These are phyloP conservation scores for Myocastor coypus DNA, from an alignment of 2,113 vertebrate species.

Conservation along the genomic window DNA sequence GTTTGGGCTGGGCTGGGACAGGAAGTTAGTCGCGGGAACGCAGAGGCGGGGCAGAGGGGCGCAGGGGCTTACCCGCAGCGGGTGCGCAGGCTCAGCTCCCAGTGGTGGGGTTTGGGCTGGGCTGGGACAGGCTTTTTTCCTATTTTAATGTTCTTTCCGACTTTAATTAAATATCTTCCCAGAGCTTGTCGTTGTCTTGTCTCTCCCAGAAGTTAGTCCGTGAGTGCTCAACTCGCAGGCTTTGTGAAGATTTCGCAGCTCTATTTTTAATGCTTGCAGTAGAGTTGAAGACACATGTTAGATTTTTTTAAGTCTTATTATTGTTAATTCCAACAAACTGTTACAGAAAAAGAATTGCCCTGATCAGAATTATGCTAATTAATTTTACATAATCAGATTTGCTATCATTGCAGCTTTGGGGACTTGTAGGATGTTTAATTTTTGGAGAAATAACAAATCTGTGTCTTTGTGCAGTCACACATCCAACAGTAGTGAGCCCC, in stretches of 20 bases:
- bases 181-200: constrained; percentile 73
- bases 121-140: too few species aligned
- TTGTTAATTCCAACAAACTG: constrained; percentile 82
- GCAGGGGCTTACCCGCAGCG: too few species aligned
- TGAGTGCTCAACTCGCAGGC: constrained; percentile 66
- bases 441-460: constrained; percentile 64
- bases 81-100: too few species aligned
- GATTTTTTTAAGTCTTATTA: constrained; percentile 73
- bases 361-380: constrained; percentile 80
- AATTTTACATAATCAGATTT: constrained; percentile 84
- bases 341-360: constrained; percentile 74
- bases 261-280: constrained; percentile 81
- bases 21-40: too few species aligned
- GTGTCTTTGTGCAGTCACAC: background rate
- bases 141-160: constrained; percentile 72
- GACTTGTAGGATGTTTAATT: constrained; percentile 38
- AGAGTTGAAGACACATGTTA: constrained; percentile 72
- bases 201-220: constrained; percentile 78
- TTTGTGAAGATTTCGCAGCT: constrained; percentile 77
- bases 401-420: constrained; percentile 51
- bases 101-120: too few species aligned
- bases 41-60: too few species aligned
- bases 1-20: too few species aligned
- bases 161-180: constrained; percentile 83
- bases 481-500: background rate